Base-by-base conservation (phyloP, 2,888 invertebrate species). In the Chydorus sphaericus region DNA sequence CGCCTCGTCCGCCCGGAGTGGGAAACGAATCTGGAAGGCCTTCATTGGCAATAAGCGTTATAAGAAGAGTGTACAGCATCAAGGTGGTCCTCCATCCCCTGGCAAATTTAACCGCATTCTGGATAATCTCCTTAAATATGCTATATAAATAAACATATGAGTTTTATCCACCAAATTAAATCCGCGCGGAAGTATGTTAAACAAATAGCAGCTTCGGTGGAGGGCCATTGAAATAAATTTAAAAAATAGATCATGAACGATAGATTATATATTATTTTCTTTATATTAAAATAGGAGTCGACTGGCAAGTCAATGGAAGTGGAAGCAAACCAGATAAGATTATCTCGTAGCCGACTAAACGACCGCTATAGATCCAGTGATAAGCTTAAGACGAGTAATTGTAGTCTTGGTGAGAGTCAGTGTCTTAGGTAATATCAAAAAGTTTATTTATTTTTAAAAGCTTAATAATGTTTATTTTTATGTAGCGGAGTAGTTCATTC, bases 301-400 rank as follows among this genome's bases (percentile, higher is more conserved):
- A 33, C 10, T 33, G n/a, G 36, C n/a, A 33, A 33, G n/a, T 11
- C n/a, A 33, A 33, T 33, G 39, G 52, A 52, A 16, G 37, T 31
- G 23, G 26, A 39, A 10, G 20, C 36, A 2, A 36, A 10, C 20
- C 26, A 82, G 59, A 68, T 89, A 59, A 90, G 89, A 2, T 70
- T 92, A 37, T 89, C 91, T 0, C 84, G 85, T 63, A 87, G 88
- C 10, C 79, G 86, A 55, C 71, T 93, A 6, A 93, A 93, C 67
- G 88, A 87, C 60, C 77, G 93, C 18, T 92, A 92, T 66, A 88
- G 87, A 66, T 89, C 88, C 5, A 82, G 86, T 29, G 89, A 89
- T 68, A 66, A 69, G 55, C 65, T 70, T 36, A 65, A 65, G 58
- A 64, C 64, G 58, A 60, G 63, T 76, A 44, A 44, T 28, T 26